Evolutionary conservation across 2,113 vertebrate species (phyloP).

Genomic region (Phoenicopterus ruber): DNA sequence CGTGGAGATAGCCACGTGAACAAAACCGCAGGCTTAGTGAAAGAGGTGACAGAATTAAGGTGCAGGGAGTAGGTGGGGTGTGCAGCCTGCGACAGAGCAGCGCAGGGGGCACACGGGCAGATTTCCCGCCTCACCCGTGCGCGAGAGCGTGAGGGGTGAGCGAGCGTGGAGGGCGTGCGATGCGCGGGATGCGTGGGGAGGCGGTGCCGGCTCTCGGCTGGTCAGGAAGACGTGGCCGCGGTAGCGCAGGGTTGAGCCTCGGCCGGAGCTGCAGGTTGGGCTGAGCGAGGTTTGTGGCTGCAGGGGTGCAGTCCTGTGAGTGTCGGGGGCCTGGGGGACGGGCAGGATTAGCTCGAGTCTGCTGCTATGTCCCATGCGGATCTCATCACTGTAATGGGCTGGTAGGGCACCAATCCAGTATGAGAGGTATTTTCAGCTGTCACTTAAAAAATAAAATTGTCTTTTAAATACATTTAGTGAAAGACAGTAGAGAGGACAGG

Average conservation of each 20-base stretch:
- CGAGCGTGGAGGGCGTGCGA: neutral
- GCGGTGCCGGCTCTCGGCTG: no score
- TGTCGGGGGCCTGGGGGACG: accelerated
- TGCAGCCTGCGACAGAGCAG: neutral
- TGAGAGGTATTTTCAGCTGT: neutral
- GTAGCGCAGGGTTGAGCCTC: neutral
- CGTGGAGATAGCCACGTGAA: neutral
- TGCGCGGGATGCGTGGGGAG: accelerated
- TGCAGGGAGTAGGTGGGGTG: neutral
- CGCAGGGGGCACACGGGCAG: accelerated
- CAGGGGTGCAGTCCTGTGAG: accelerated
- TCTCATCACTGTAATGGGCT: neutral
- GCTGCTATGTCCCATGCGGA: neutral
- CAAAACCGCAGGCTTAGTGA: neutral
- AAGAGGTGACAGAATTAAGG: neutral
- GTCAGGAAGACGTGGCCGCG: neutral
- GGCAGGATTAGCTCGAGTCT: neutral
- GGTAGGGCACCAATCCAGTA: no score
- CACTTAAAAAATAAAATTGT: neutral
- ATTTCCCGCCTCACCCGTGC: neutral
- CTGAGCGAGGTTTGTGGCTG: neutral
- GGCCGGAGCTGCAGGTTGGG: neutral
- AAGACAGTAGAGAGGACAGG: neutral
- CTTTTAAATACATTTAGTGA: neutral
- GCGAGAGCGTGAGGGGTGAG: accelerated